A percentile compares a stretch with the other conserved stretches of the same genome.
Conservation (phyloP, 2,888 invertebrate species). For the Trachelus iudaicus region DNA sequence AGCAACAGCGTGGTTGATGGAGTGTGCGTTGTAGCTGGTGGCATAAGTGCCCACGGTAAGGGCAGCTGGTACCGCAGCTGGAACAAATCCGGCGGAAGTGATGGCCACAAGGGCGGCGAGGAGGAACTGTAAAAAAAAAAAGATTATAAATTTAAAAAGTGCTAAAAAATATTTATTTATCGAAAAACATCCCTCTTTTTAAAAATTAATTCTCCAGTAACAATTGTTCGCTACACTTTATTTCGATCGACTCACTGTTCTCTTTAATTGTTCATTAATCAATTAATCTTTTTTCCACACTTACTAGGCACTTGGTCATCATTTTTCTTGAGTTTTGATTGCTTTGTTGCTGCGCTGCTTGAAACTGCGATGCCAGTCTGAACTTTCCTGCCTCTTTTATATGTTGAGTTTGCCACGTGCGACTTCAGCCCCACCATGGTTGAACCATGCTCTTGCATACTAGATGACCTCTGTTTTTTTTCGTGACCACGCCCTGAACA, state of each 20-base stretch:
- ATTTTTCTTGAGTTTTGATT: slow-evolving; percentile 43
- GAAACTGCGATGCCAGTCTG: slow-evolving; percentile 48
- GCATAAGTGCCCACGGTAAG: slow-evolving; percentile 79
- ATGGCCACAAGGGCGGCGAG: slow-evolving; percentile 51
- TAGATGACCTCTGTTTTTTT: slow-evolving; percentile 38
- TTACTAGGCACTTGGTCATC: slow-evolving; percentile 57
- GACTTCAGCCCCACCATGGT: slow-evolving; percentile 2
- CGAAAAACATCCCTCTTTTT: no score
- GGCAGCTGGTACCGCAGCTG: slow-evolving; percentile 65
- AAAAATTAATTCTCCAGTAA: no score
- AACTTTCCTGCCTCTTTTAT: slow-evolving; percentile 48
- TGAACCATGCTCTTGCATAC: slow-evolving; percentile 36
- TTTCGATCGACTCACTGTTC: no score
- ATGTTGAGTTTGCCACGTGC: slow-evolving; percentile 25
- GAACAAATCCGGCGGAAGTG: slow-evolving; percentile 48
- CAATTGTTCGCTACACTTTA: no score
- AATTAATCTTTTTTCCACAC: slow-evolving; percentile 22
- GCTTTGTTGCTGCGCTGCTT: slow-evolving; percentile 33
- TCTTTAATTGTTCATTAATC: no score
- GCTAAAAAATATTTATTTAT: background rate
- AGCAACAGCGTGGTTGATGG: slow-evolving; percentile 80
- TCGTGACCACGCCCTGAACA: slow-evolving; percentile 4
- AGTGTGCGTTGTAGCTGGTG: slow-evolving; percentile 79
- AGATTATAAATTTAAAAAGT: background rate
- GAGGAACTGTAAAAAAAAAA: slow-evolving; percentile 40